Evolutionary conservation across 2,888 invertebrate species (phyloP), one percentile per base, ranked within the genome.

Genomic region (Dryobotodes eremita): DNA sequence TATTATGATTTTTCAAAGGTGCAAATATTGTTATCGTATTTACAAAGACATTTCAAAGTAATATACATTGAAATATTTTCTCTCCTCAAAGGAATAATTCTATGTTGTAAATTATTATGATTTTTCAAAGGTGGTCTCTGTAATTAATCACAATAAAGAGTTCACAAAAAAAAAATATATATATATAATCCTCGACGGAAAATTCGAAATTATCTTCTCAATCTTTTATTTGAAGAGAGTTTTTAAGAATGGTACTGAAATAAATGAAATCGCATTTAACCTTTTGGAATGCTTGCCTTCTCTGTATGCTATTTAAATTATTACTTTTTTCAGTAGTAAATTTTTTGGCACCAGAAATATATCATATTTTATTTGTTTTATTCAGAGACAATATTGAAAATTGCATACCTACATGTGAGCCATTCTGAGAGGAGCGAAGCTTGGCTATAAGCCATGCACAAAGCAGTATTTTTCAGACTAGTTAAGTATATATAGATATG

Each of bases 361-460:
- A 53, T 61, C 11, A 57, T 10, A 70, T 71, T 71, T 69, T 55
- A 75, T 74, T 77, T 71, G 46, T 77, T 10, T 79, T 71, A 79
- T 79, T 65, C 36, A 73, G 57, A 83, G 61, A 69, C 80, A 69
- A 82, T 84, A 83, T 82, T 65, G 48, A 46, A 76, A 86, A 86
- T 82, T 84, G 71, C 78, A 80, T 57, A 46, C 42, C 17, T 79
- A 20, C 2, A 4, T 80, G 11, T 61, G 10, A 83, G 77, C 66
- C 76, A 83, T 82, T 84, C 70, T 75, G 46, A 23, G 75, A 84
- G 73, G 31, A 72, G 77, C 53, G 31, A 62, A 72, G 73, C 62
- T 86, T 87, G 85, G 72, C 75, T 61, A 2, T 11, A 55, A 48
- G 83, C 72, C 72, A 79, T n/a, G 57, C 42, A 57, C 13, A 31